Evolutionary conservation across 2,888 invertebrate genomes (phyloP), one percentile per base, ranked within the genome.

Genomic region (Trachelus iudaicus): DNA sequence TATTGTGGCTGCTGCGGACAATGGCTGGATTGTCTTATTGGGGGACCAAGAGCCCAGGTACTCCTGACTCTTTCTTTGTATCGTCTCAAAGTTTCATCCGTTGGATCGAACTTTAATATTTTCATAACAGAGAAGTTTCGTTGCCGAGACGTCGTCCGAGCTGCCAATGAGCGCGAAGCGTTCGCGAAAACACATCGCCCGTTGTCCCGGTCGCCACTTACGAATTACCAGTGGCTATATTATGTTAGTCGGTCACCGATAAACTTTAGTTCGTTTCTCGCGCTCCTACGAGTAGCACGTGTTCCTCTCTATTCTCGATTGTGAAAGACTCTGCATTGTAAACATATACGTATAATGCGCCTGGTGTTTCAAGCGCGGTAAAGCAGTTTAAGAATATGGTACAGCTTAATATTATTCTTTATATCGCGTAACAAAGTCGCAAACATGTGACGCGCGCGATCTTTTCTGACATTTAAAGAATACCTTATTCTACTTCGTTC

Each of bases 211-310:
- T 76, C 76, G 73, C 77, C 77, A 77, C 73, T 76, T 40, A 23
- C 56, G 77, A 75, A 79, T 77, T 75, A 71, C 34, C 4, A 34
- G 11, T 35, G 69, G n/a, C 73, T 77, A 15, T 73, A 71, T 37
- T 74, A 30, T 75, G 30, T 12, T 68, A n/a, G 35, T 40, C 34
- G 13, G 34, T 13, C 15, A 4, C 69, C 73, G 73, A 79, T 69
- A 71, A 79, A 69, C 75, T 71, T 76, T 76, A 81, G 81, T 81
- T 80, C 75, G 73, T 76, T 74, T 75, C 77, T 71, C 76, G 75
- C 81, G 78, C 76, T 81, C 80, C 33, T 33, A 33, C 40, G 31
- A 77, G 35, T 76, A 76, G 78, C 56, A 76, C 68, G 77, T 77
- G 75, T 78, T 78, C 31, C 31, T 69, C 37, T 33, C 40, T 35